A percentile compares a stretch with the other conserved stretches of the same genome.
Evolutionary conservation across 2,888 invertebrate species (phyloP).

Genomic region (Nemapogon koenigi): DNA sequence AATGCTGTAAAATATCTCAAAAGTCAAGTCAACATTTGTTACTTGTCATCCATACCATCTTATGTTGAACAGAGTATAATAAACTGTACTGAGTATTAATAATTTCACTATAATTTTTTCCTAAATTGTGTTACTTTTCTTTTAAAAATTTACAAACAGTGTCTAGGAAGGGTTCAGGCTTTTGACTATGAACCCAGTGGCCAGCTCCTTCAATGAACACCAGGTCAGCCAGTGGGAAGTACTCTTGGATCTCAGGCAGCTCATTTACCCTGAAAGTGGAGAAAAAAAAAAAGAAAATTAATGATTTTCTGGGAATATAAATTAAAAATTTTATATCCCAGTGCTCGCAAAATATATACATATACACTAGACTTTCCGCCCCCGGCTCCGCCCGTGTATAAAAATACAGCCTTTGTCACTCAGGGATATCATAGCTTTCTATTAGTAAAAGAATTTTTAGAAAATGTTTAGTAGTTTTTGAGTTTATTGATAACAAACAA

Average conservation of each 20-base stretch:
- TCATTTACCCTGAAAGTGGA: constrained; percentile 53
- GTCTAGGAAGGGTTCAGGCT: constrained; percentile 79
- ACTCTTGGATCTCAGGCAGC: constrained; percentile 66
- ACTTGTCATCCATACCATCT: neutral
- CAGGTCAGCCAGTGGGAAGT: constrained; percentile 77
- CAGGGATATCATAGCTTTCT: too few species aligned
- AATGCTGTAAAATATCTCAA: neutral
- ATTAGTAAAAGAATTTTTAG: too few species aligned
- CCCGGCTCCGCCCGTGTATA: too few species aligned
- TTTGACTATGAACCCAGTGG: constrained; percentile 94
- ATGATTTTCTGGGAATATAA: too few species aligned
- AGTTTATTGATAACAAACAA: too few species aligned
- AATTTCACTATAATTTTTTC: neutral
- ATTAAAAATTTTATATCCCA: too few species aligned
- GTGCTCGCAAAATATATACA: too few species aligned
- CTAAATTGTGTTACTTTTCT: constrained; percentile 29
- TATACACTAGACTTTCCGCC: too few species aligned
- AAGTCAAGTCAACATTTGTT: neutral
- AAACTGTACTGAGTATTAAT: neutral
- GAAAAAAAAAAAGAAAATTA: constrained; percentile 20
- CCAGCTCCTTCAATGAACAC: constrained; percentile 80
- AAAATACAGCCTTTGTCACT: too few species aligned
- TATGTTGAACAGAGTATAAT: neutral
- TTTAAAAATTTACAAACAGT: constrained; percentile 69
- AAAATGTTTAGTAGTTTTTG: too few species aligned